These are phyloP conservation scores for Entomobrya proxima DNA, from an alignment of 2,888 invertebrate genomes.

Conservation along the genomic window DNA sequence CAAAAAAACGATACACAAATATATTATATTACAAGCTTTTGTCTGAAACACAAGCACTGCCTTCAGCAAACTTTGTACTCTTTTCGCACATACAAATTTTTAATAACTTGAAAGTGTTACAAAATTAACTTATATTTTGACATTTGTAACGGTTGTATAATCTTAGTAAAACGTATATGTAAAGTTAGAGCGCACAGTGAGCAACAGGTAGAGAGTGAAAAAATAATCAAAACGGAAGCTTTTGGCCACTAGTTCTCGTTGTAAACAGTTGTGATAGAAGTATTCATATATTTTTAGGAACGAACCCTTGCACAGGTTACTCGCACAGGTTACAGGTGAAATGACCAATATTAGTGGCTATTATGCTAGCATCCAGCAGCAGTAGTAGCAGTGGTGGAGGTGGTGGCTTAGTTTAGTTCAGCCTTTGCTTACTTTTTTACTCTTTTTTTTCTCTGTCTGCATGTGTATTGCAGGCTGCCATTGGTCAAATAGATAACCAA, in stretches of 20 bases:
- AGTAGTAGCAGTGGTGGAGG: background rate
- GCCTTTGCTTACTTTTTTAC: background rate
- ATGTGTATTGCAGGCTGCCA: too few relatives aligned
- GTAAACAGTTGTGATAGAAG: background rate
- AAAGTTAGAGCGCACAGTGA: too few relatives aligned
- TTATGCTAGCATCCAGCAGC: background rate
- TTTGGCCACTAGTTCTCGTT: background rate
- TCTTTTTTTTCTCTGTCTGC: too few relatives aligned
- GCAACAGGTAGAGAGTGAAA: slow-evolving; percentile 58
- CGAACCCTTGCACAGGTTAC: slow-evolving; percentile 73
- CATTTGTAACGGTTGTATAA: background rate
- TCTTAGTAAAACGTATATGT: background rate
- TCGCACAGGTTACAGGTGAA: slow-evolving; percentile 44
- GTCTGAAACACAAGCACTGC: too few relatives aligned
- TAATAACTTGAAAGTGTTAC: background rate
- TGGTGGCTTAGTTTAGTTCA: background rate
- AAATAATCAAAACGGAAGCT: too few relatives aligned
- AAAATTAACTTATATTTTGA: background rate
- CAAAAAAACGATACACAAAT: too few relatives aligned
- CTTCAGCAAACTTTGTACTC: too few relatives aligned
- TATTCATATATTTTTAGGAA: slow-evolving; percentile 53
- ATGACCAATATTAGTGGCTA: slow-evolving; percentile 8
- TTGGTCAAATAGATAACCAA: slow-evolving; percentile 8
- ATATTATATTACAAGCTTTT: too few relatives aligned
- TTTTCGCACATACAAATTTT: background rate